Conservation (phyloP, 1,140 invertebrate genomes). For the Drosophila subpulchrella region DNA sequence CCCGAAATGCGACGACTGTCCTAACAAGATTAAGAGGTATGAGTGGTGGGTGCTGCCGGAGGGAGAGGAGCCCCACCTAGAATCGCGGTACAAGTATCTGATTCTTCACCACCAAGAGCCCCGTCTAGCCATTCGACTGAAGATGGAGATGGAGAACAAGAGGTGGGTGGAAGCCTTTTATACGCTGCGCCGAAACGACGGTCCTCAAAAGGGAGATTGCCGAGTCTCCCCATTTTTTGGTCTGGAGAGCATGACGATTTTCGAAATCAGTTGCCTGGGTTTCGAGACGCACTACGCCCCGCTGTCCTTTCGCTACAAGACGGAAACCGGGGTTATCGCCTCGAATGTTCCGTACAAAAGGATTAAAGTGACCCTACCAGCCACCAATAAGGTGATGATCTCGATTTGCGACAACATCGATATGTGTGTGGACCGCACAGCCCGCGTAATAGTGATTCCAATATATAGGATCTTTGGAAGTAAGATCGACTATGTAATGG, state of each 20-base stretch:
- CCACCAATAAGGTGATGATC: background rate
- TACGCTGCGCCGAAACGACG: conserved; percentile 7
- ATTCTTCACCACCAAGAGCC: background rate
- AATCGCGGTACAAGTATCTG: background rate
- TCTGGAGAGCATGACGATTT: conserved; percentile 9
- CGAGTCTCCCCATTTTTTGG: background rate
- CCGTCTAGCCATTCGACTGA: background rate
- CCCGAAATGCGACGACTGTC: conserved; percentile 16
- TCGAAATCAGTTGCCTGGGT: conserved; percentile 4
- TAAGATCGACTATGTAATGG: background rate
- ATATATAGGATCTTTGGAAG: background rate
- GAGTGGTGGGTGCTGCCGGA: conserved; percentile 22
- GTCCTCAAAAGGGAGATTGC: conserved; percentile 20
- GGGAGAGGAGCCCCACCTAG: rapidly evolving
- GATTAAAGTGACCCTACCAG: background rate
- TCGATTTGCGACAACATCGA: conserved; percentile 28
- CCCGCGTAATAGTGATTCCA: background rate
- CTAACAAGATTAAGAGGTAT: background rate
- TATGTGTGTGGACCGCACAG: background rate
- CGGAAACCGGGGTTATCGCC: background rate
- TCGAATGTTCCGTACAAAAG: background rate
- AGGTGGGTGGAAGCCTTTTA: background rate
- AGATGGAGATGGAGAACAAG: background rate
- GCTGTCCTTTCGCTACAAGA: conserved; percentile 11
- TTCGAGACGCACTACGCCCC: conserved; percentile 13